phyloP scores from a whole-genome alignment of 1,140 invertebrate genomes.

The Drosophila watanabei region DNA sequence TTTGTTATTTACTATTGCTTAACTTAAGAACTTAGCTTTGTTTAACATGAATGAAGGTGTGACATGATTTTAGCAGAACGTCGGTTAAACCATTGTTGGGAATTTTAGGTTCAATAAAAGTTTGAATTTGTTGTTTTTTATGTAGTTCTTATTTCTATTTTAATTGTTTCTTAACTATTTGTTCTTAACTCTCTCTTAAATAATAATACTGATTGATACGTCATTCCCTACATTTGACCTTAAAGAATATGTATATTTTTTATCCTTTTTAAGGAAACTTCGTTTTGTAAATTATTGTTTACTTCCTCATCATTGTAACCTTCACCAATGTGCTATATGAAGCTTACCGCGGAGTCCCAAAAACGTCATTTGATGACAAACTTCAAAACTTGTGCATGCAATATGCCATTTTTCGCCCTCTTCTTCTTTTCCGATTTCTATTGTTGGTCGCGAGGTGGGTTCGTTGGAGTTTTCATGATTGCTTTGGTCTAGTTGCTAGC shows the following conservation, averaged over 20 bases:
- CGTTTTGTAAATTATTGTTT: background rate
- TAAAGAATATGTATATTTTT: background rate
- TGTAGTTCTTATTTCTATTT: too few relatives aligned
- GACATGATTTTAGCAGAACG: too few relatives aligned
- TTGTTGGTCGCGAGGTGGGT: constrained; percentile 58
- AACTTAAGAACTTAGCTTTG: too few relatives aligned
- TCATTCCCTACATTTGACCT: background rate
- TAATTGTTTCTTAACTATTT: too few relatives aligned
- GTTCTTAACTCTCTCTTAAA: too few relatives aligned
- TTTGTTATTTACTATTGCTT: too few relatives aligned
- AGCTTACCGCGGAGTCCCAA: constrained; percentile 46
- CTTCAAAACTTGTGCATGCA: constrained; percentile 76
- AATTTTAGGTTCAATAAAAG: too few relatives aligned
- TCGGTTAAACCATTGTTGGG: too few relatives aligned
- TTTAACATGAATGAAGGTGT: too few relatives aligned
- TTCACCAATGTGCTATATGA: constrained; percentile 47
- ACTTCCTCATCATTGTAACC: background rate
- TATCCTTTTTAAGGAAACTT: background rate
- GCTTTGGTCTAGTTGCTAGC: constrained; percentile 55
- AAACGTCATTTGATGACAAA: constrained; percentile 81
- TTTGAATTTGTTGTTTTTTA: too few relatives aligned
- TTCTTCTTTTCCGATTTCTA: constrained; percentile 40
- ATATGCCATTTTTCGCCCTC: constrained; percentile 53
- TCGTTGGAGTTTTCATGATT: constrained; percentile 66
- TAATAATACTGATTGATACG: background rate